phyloP scores from a whole-genome alignment of 1,140 invertebrate species.

The Vollenhovia emeryi region DNA sequence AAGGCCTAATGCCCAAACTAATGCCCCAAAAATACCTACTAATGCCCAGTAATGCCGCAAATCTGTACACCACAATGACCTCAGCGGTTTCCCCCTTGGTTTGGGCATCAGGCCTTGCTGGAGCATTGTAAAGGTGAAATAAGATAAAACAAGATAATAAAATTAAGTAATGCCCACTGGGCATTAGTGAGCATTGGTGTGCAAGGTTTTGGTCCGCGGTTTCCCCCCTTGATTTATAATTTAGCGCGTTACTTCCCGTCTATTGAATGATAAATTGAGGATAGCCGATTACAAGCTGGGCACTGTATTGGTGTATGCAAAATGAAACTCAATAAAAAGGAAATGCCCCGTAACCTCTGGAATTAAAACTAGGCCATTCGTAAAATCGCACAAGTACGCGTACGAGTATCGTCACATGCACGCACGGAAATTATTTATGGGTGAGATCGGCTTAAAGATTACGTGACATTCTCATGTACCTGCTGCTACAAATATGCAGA shows the following conservation, averaged over 20 bases:
- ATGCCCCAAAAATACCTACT: no score
- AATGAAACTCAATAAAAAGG: not conserved
- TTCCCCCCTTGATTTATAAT: no score
- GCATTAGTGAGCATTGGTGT: no score
- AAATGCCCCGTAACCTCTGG: not conserved
- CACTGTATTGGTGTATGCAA: not conserved
- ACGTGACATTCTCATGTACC: not conserved
- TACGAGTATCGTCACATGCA: not conserved
- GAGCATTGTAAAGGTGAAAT: no score
- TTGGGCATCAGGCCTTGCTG: no score
- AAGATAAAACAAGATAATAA: no score
- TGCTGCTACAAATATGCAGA: not conserved
- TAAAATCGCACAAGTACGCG: not conserved
- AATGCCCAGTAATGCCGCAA: no score
- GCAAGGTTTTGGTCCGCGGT: no score
- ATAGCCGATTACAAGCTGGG: not conserved
- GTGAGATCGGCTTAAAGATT: conserved; percentile 11
- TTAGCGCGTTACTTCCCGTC: not conserved
- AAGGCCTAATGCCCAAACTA: no score
- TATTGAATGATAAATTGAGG: not conserved
- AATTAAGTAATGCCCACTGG: no score
- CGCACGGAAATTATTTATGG: not conserved
- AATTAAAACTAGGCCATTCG: conserved; percentile 26
- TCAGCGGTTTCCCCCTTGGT: no score
- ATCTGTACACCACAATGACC: no score